Base-by-base conservation (phyloP, 2,888 invertebrate genomes). In the Drosophila nr. perissopoda region DNA sequence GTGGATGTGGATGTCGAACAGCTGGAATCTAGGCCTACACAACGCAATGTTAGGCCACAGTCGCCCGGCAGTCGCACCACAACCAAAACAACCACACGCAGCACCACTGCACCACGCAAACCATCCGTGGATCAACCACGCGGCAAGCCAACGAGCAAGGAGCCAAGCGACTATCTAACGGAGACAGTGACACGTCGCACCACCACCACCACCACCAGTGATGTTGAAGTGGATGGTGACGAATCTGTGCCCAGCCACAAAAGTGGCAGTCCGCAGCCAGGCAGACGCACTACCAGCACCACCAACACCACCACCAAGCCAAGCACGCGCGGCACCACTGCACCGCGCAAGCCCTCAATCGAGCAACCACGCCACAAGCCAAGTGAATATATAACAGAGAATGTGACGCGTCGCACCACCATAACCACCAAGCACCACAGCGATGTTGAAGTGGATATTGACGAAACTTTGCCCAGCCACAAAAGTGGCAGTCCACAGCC, bases 151-250 rank as follows among this genome's bases (percentile, higher is more conserved):
- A n/a, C 13, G 1, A 8, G 31, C 36, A 68, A 67, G 5, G 31
- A 53, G 11, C 34, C 25, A 4, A 67, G 25, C 16, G 68, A 67
- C 21, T 18, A 21, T 57, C 31, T 16, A 2, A 45, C 31, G 3
- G 69, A 45, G 45, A 53, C 45, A n/a, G 69, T 18, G 16, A 53
- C 31, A 11, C 67, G 53, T 33, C 68, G 33, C 33, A 69, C 45
- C 36, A 67, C 38, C 2, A 21, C 25, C 29, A 66, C 34, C n/a
- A 40, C 60, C 16, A 54, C 45, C 18, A 77, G 53, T 25, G 66
- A 67, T n/a, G 5, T 68, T 49, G 73, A 85, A 42, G 74, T 59
- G 13, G 86, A 83, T 21, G 79, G 67, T 1, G 83, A 87, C 10
- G 68, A 69, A 33, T 16, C 59, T 73, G 18, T 75, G 59, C 34